Evolutionary conservation across 92 coral and sea anemone species (phyloP).

Genomic region (Zoanthus gigantus): DNA sequence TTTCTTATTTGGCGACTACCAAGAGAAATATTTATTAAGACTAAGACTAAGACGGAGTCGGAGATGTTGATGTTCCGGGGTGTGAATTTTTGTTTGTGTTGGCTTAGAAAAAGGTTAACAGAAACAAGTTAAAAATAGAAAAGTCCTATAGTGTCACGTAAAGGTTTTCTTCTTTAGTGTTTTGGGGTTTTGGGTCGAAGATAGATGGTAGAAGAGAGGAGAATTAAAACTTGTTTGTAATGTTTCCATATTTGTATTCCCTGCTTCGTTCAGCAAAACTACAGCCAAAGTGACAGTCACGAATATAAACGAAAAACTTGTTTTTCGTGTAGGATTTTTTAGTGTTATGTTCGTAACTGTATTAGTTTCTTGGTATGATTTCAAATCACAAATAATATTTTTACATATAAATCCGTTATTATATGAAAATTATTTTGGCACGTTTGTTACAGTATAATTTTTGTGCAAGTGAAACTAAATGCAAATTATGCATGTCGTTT

Average conservation of each 20-base stretch:
- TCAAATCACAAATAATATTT: neutral
- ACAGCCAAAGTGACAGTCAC: slow-evolving; percentile 9
- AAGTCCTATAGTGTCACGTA: neutral
- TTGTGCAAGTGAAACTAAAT: neutral
- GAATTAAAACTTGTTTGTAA: neutral
- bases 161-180: neutral
- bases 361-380: neutral
- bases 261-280: neutral
- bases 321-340: too few species aligned
- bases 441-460: slow-evolving; percentile 28
- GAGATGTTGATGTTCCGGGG: too few species aligned
- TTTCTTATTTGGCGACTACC: too few species aligned
- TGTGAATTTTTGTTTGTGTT: too few species aligned
- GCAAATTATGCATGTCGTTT: neutral
- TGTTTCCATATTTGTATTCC: neutral
- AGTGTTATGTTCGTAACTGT: neutral
- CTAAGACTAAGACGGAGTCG: too few species aligned
- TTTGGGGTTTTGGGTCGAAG: neutral
- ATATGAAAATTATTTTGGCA: neutral
- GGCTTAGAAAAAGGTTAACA: too few species aligned
- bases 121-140: too few species aligned
- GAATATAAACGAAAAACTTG: neutral
- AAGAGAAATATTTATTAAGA: too few species aligned
- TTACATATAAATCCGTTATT: neutral
- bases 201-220: neutral